A percentile compares a stretch with the other conserved stretches of the same genome.
Evolutionary conservation across 2,888 invertebrate species (phyloP).

Genomic region (Busseola fusca): DNA sequence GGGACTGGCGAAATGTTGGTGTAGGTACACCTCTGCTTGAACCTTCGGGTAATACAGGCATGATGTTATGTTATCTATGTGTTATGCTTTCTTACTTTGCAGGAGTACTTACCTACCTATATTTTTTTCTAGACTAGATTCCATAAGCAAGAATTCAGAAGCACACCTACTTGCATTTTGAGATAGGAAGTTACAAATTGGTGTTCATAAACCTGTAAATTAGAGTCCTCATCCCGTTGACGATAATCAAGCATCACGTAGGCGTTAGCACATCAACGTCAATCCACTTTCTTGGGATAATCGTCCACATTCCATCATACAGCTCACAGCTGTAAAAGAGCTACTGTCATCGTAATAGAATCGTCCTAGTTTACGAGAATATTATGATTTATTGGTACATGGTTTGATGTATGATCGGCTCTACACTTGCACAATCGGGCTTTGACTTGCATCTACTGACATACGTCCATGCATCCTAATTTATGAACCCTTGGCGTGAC

Average conservation of each 20-base stretch:
- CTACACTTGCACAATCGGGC: constrained; percentile 49
- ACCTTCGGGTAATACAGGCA: neutral
- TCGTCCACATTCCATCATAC: constrained; percentile 53
- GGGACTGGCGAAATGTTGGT: neutral
- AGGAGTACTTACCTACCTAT: too few relatives aligned
- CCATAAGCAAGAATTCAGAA: constrained; percentile 20
- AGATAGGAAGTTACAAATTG: constrained; percentile 66
- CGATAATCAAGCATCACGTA: constrained; percentile 59
- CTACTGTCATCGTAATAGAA: constrained; percentile 50
- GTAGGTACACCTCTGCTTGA: neutral
- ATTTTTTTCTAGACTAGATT: constrained; percentile 15
- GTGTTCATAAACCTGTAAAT: constrained; percentile 59
- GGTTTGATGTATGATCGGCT: constrained; percentile 19
- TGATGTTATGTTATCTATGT: neutral
- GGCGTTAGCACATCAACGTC: constrained; percentile 59
- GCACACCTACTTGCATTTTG: constrained; percentile 59
- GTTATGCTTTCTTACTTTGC: neutral
- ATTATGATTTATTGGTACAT: constrained; percentile 42
- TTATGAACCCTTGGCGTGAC: constrained; percentile 47
- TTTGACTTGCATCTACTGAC: constrained; percentile 50
- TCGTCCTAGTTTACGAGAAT: constrained; percentile 50
- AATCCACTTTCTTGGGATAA: constrained; percentile 60
- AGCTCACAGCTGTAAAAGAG: constrained; percentile 35
- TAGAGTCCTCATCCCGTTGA: constrained; percentile 56
- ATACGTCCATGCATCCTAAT: constrained; percentile 46